A percentile compares a stretch with the other conserved stretches of the same genome.
phyloP scores from a whole-genome alignment of 1,140 invertebrate species.

The Pogonomyrmex barbatus region DNA sequence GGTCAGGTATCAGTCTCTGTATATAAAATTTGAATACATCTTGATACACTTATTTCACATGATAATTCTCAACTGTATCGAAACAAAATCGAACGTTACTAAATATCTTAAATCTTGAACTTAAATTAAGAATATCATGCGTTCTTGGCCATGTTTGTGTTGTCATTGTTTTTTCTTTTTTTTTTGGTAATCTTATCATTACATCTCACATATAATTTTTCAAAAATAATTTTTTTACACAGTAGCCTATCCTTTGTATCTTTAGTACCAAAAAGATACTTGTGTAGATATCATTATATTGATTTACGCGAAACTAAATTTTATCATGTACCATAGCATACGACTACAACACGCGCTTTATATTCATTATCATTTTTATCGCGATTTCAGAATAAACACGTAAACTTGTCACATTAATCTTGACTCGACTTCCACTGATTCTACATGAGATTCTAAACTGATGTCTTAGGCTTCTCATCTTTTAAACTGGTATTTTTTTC shows the following conservation, averaged over 20 bases:
- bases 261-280: slow-evolving; percentile 56
- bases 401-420: slow-evolving; percentile 64
- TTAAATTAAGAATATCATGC: slow-evolving; percentile 72
- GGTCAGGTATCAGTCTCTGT: slow-evolving; percentile 83
- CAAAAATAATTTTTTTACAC: slow-evolving; percentile 52
- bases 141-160: slow-evolving; percentile 68
- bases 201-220: slow-evolving; percentile 33
- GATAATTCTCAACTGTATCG: slow-evolving; percentile 58
- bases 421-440: slow-evolving; percentile 54
- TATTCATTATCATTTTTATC: slow-evolving; percentile 59
- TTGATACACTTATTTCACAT: slow-evolving; percentile 64
- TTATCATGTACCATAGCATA: slow-evolving; percentile 69
- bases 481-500: slow-evolving; percentile 57
- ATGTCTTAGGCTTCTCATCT: slow-evolving; percentile 55
- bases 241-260: slow-evolving; percentile 13
- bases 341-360: slow-evolving; percentile 66
- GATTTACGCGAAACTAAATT: slow-evolving; percentile 72
- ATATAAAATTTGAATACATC: slow-evolving; percentile 79
- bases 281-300: slow-evolving; percentile 54
- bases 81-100: slow-evolving; percentile 65
- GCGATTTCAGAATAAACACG: slow-evolving; percentile 53
- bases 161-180: slow-evolving; percentile 61
- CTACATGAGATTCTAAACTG: slow-evolving; percentile 43
- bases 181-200: slow-evolving; percentile 14
- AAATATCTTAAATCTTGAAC: slow-evolving; percentile 71